phyloP scores from a whole-genome alignment of 2,888 invertebrate species.

The Drosophila macrospina region DNA sequence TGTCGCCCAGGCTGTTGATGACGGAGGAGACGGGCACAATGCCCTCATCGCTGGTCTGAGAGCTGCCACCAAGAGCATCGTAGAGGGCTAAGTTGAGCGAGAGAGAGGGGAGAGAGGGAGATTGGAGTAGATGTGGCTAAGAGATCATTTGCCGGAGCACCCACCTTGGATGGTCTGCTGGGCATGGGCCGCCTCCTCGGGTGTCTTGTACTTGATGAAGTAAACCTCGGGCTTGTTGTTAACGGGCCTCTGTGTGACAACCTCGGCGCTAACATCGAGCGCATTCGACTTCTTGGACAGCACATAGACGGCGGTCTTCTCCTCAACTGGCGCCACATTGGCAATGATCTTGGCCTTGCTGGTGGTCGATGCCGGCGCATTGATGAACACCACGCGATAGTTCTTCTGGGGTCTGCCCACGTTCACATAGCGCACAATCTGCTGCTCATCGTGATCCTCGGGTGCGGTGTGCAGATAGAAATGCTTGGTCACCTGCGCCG shows the following conservation, averaged over 20 bases:
- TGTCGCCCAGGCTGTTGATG: constrained; percentile 75
- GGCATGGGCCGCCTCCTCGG: constrained; percentile 83
- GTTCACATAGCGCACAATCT: constrained; percentile 82
- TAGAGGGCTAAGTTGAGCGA: constrained; percentile 75
- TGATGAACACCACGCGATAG: constrained; percentile 84
- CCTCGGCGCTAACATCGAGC: constrained; percentile 80
- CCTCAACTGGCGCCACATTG: constrained; percentile 82
- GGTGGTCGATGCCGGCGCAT: constrained; percentile 81
- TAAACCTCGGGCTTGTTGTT: constrained; percentile 84
- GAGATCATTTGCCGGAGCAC: not conserved
- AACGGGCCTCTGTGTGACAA: constrained; percentile 78
- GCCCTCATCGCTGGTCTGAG: constrained; percentile 78
- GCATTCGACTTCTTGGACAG: constrained; percentile 83
- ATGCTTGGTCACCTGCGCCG: constrained; percentile 81
- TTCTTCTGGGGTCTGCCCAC: constrained; percentile 82
- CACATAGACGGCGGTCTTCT: constrained; percentile 85
- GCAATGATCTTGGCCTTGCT: constrained; percentile 82
- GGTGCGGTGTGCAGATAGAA: constrained; percentile 84
- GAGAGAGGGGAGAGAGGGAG: too few species aligned
- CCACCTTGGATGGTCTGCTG: constrained; percentile 83
- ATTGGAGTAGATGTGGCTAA: not conserved
- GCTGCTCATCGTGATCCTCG: constrained; percentile 82
- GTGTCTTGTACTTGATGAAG: constrained; percentile 85
- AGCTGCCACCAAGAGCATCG: constrained; percentile 80
- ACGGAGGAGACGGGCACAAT: constrained; percentile 81